phyloP scores from a whole-genome alignment of 2,113 vertebrate genomes.

The Boleophthalmus pectinirostris region DNA sequence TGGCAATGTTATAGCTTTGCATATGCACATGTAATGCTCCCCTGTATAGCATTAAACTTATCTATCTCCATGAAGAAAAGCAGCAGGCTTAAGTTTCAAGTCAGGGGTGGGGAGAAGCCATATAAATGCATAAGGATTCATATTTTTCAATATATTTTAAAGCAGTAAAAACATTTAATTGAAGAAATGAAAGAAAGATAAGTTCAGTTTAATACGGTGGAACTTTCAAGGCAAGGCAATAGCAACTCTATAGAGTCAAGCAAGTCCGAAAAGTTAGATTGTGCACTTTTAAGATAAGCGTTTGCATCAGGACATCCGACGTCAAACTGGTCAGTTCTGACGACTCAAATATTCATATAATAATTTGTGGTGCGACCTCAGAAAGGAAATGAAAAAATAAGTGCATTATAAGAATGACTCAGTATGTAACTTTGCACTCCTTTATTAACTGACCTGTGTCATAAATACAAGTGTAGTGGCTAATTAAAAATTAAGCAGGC shows the following conservation, averaged over 20 bases:
- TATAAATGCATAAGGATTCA: too few species aligned
- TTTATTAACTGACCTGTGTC: constrained; percentile 6
- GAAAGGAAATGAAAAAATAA: not conserved
- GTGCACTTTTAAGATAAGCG: not conserved
- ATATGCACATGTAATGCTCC: too few species aligned
- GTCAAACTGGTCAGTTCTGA: not conserved
- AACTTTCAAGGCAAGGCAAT: not conserved
- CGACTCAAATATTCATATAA: not conserved
- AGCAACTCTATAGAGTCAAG: not conserved
- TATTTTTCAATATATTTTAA: not conserved
- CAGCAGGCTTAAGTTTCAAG: not conserved
- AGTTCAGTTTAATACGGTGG: too few species aligned
- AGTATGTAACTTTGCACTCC: constrained; percentile 5
- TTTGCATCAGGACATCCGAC: too few species aligned
- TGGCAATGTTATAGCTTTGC: too few species aligned
- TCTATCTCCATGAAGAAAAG: not conserved
- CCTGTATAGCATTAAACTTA: too few species aligned
- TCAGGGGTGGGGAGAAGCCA: not conserved
- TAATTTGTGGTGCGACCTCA: not conserved
- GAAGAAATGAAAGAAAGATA: not conserved
- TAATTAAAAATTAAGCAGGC: not conserved
- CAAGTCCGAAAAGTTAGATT: not conserved
- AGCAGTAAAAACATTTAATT: not conserved
- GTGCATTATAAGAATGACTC: not conserved
- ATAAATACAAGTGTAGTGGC: constrained; percentile 13